Evolutionary conservation across 2,888 invertebrate genomes (phyloP), one percentile per base, ranked within the genome.

Genomic region (Sinhomidia bicolor): DNA sequence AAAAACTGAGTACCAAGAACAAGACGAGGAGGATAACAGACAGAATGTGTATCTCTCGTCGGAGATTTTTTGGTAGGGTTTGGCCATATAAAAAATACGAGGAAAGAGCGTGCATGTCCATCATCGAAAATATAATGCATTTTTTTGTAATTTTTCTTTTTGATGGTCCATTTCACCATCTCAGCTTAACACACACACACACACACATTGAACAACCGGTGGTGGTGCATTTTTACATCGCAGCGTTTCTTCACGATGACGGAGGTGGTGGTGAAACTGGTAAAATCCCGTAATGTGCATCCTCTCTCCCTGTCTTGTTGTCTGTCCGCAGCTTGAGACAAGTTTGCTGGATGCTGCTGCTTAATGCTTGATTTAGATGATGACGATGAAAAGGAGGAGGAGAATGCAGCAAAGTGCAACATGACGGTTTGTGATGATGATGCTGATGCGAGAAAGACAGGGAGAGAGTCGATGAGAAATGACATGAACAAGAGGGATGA

Each of bases 241-340:
- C n/a, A n/a, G 65, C n/a, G 32, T 32, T 20, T 41, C 7, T n/a
- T n/a, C n/a, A n/a, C n/a, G n/a, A 60, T 32, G 62, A 80, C 20
- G 26, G 14, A 6, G 36, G 44, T 71, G 44, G 44, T 29, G 51
- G 54, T 29, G 17, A 79, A 83, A 51, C 29, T 65, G 60, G 51
- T 83, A 83, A 83, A 82, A 83, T 83, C 71, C 83, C 83, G 83
- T 83, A 83, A 83, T 65, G 83, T 71, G 83, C 83, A 83, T 83
- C 83, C 83, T 71, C 51, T 83, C 71, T 57, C n/a, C 65, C 10
- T 41, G 23, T 62, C 41, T 79, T 51, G 41, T 76, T 76, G 51
- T 54, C 54, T 29, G 51, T 76, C 51, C 80, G n/a, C 44, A 62
- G 80, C 60, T 36, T 54, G 47, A 68, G 81, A 47, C n/a, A 23